Evolutionary conservation across 2,888 invertebrate species (phyloP).

Genomic region (Drosophila prostipennis): DNA sequence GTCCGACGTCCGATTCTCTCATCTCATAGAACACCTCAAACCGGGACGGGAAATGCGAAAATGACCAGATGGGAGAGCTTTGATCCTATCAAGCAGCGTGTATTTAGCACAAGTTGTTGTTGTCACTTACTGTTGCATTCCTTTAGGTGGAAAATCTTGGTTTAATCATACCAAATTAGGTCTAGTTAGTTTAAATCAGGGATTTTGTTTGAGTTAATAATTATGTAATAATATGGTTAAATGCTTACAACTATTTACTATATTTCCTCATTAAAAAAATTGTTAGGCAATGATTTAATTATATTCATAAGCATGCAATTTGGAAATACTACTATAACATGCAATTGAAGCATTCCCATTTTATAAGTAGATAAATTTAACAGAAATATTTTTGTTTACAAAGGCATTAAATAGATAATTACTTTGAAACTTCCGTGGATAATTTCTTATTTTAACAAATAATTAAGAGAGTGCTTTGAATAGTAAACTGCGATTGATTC

Average conservation of each 20-base stretch:
- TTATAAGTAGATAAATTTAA: background rate
- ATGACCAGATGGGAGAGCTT: constrained; percentile 15
- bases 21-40: constrained; percentile 13
- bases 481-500: background rate
- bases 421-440: background rate
- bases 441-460: background rate
- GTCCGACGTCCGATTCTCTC: constrained; percentile 16
- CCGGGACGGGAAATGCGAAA: constrained; percentile 13
- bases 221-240: background rate
- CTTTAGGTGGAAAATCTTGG: constrained; percentile 4
- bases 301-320: background rate
- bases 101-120: constrained; percentile 5
- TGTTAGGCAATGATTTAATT: background rate
- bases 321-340: background rate
- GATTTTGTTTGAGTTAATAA: background rate
- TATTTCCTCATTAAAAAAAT: constrained; percentile 1
- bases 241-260: too few species aligned
- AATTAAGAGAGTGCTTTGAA: too few species aligned
- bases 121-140: constrained; percentile 31
- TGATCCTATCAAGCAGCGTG: constrained; percentile 5
- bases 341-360: background rate
- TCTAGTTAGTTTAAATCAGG: background rate
- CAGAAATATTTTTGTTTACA: background rate
- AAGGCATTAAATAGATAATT: background rate
- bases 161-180: background rate